Base-by-base conservation (phyloP, 2,797 vertebrate genomes). In the Lepidocolaptes lacrymiger region DNA sequence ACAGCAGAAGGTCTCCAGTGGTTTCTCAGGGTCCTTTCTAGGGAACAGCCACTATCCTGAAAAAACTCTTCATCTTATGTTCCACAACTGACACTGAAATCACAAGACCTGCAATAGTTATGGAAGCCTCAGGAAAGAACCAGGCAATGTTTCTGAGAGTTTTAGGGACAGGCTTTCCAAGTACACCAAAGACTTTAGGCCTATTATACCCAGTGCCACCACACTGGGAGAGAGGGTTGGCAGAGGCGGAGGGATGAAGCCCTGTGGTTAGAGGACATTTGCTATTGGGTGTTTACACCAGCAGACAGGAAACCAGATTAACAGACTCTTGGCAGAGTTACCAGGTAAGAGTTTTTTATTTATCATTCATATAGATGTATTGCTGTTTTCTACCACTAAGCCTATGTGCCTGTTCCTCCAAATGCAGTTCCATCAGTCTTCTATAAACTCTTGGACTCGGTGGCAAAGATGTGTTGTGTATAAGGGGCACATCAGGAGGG, bases 291-390 rank as follows among this genome's bases (percentile, higher is more conserved):
- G n/a, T 88, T 96, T 92, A 58, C 39, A 72, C 2, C 23, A 76
- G 61, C 61, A 89, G 81, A 27, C 43, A 89, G 81, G 91, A 93
- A 96, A 96, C 66, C 64, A 89, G 88, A 74, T 52, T 49, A 72
- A 80, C 6, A 15, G 63, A 39, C 32, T 75, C 63, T 59, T 91
- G 84, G 56, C 89, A 91, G 92, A 84, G 49, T 69, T 64, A 54
- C 30, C 27, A 80, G 34, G 49, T 46, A 56, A 82, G n/a, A 71
- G 14, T 6, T 67, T 82, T 89, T 66, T 77, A 74, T 89, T 95
- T 68, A 30, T 52, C 0, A 0, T 58, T 85, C 27, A 14, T 56
- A 79, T 43, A 74, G 77, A 73, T 3, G 1, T 39, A 39, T 36
- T 82, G 49, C 68, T 88, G 24, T 54, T 92, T 92, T 82, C 75